These are phyloP conservation scores for Hirudo medicinalis DNA, from an alignment of 1,140 invertebrate genomes.

Conservation along the genomic window DNA sequence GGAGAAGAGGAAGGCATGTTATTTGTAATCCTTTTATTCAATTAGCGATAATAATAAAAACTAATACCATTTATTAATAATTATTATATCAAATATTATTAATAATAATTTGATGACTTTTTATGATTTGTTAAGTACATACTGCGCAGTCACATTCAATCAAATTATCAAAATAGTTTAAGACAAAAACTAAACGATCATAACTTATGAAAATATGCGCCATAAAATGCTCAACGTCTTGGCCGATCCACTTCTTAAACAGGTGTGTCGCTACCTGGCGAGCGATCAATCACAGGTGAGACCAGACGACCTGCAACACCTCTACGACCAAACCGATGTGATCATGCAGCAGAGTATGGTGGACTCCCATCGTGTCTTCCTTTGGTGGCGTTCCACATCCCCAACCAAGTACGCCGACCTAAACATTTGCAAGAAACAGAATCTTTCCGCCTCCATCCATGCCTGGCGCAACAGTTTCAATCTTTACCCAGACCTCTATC, in stretches of 20 bases:
- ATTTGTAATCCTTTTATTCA: too few relatives aligned
- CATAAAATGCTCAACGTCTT: too few relatives aligned
- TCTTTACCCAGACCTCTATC: neutral
- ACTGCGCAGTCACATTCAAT: too few relatives aligned
- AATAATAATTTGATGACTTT: too few relatives aligned
- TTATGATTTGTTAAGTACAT: too few relatives aligned
- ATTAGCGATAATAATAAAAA: too few relatives aligned
- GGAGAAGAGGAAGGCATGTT: conserved; percentile 9
- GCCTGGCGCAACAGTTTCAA: neutral
- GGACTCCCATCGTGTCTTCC: neutral
- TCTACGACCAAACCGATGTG: neutral
- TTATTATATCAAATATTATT: too few relatives aligned
- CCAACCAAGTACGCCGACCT: neutral
- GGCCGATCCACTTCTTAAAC: neutral
- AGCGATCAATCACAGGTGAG: neutral
- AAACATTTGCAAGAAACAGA: conserved; percentile 2
- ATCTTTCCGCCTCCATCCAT: neutral
- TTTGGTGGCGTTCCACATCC: neutral
- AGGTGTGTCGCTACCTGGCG: conserved; percentile 1
- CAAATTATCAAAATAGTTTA: too few relatives aligned
- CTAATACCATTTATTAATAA: too few relatives aligned
- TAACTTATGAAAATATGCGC: too few relatives aligned
- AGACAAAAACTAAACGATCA: too few relatives aligned
- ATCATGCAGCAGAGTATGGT: neutral
- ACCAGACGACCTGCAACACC: conserved; percentile 4